Evolutionary conservation across 37 sponge, comb jelly and placozoan species (phyloP).

Genomic region (Dysidea cf. avara): DNA sequence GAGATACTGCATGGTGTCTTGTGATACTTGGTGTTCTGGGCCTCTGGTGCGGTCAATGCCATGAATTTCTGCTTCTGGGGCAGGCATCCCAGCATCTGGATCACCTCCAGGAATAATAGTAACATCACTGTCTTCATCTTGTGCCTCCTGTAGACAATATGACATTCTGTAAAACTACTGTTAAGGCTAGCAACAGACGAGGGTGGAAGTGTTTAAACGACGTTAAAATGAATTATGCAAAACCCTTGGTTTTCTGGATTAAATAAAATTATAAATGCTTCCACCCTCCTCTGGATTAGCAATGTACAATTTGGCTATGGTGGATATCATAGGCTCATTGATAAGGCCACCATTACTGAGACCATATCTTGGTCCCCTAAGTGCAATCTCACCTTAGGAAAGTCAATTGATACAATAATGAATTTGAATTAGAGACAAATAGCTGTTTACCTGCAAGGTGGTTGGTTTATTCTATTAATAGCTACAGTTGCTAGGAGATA

Average conservation of each 20-base stretch:
- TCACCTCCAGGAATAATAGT: conserved; percentile 64
- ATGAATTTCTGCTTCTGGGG: conserved; percentile 37
- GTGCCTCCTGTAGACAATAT: conserved; percentile 14
- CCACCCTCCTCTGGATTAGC: no score
- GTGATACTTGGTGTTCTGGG: no score
- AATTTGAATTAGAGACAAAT: no score
- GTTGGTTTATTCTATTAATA: no score
- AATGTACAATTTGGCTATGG: not conserved
- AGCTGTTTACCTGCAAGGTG: no score
- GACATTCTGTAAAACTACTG: not conserved
- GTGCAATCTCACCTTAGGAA: no score
- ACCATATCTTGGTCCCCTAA: not conserved
- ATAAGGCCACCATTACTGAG: not conserved
- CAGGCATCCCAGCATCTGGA: conserved; percentile 72
- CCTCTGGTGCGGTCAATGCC: conserved; percentile 29
- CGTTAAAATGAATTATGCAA: no score
- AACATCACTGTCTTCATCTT: conserved; percentile 38
- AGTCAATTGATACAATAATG: no score
- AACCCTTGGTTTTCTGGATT: no score
- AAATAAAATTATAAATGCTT: not conserved
- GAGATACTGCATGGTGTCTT: no score
- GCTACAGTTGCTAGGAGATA: no score
- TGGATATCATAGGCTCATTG: not conserved
- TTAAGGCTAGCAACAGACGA: not conserved
- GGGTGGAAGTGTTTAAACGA: not conserved